Evolutionary conservation across 2,888 invertebrate genomes (phyloP), one percentile per base, ranked within the genome.

Genomic region (Leucania comma): DNA sequence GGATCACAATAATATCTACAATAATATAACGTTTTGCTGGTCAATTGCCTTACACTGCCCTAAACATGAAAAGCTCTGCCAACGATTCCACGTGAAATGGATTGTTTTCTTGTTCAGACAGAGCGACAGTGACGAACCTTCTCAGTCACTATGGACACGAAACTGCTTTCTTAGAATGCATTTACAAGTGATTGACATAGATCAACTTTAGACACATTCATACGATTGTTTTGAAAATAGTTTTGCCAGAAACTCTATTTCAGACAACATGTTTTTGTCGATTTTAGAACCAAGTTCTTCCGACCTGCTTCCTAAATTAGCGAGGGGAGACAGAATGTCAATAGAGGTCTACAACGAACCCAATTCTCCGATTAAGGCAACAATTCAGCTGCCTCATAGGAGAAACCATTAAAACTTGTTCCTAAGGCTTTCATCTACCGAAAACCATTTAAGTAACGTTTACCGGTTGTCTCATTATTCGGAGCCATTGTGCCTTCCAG

Each of bases 381-480:
- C 70, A 73, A 79, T 81, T 78, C 67, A 80, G 78, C 59, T 72
- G 77, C 64, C 67, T 84, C 90, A 88, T 50, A 62, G 88, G 87
- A 87, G 85, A 84, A 42, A 73, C 86, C 87, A 88, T 86, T 88
- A 83, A 85, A 70, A 87, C 82, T 86, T 84, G 82, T 82, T 74
- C 24, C 51, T 51, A 87, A 86, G n/a, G 88, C 88, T 89, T 89
- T 89, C 89, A 88, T 92, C 85, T 86, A 91, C 89, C 90, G 87
- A 92, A 92, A 92, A 90, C 91, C 90, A 87, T 93, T 92, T 90
- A 90, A 86, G 90, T 89, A 87, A 86, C 68, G 81, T 84, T 84
- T 86, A 86, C 84, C 83, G 86, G 83, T 88, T 90, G 91, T 92
- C 95, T 95, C 95, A 95, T 95, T 95, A 95, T 93, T 91, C 89